Evolutionary conservation across 2,888 invertebrate species (phyloP), one percentile per base, ranked within the genome.

Genomic region (Chloroclysta siterata): DNA sequence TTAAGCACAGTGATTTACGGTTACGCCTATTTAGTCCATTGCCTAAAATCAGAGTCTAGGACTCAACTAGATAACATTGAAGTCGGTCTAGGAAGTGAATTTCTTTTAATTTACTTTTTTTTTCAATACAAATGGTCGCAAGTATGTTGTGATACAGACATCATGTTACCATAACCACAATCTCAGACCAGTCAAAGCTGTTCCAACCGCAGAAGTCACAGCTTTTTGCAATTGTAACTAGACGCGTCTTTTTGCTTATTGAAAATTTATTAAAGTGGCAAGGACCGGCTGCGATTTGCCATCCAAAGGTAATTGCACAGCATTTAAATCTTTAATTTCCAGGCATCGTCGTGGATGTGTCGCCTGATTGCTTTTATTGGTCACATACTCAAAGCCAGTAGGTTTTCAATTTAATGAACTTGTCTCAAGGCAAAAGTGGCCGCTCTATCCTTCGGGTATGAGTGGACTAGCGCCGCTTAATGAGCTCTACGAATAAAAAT

Each of bases 321-420:
- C 76, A 79, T 85, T 87, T 85, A 85, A 87, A 87, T 84, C 78
- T 84, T 84, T 79, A 84, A 84, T 83, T 76, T 77, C 75, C 78
- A 80, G 80, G 80, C 76, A 78, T 77, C 77, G 78, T 72, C 75
- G 77, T 73, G 77, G 77, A 81, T 78, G 79, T 81, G 81, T 81
- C 77, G 73, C 72, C 66, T 73, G 78, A 80, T 79, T 83, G 77
- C 74, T 84, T 83, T 84, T 84, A 84, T 84, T 83, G 79, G 76
- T 66, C 66, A 53, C 59, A 71, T 66, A 72, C 65, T 71, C 13
- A 53, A 54, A 65, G 63, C 61, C 66, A 72, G 71, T 78, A 78
- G 72, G 67, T 80, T 76, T 77, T 74, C 75, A 71, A 78, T 82
- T 84, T 84, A 84, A 83, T 85, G 80, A 83, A 86, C 83, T 82